Evolutionary conservation across 2,888 invertebrate genomes (phyloP).

Genomic region (Phasia obesa): DNA sequence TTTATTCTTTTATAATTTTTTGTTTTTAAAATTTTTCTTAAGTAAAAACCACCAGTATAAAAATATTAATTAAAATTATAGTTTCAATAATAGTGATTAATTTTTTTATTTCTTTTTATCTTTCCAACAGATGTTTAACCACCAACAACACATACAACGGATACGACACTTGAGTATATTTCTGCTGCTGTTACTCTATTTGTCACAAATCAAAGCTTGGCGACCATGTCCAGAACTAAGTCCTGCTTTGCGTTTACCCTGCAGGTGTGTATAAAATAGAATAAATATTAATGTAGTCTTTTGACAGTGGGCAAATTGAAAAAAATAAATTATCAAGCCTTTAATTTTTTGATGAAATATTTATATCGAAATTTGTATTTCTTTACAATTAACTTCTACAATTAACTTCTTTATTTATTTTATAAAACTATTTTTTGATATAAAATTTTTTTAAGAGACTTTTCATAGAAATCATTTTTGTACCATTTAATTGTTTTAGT

Average conservation of each 20-base stretch:
- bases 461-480: too few species aligned
- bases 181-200: conserved; percentile 77
- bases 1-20: too few species aligned
- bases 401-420: too few species aligned
- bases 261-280: conserved; percentile 82
- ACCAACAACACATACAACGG: conserved; percentile 71
- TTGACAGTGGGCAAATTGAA: conserved; percentile 6
- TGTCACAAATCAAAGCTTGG: conserved; percentile 83
- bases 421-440: too few species aligned
- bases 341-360: too few species aligned
- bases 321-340: neutral
- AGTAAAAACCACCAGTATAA: neutral
- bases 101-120: conserved; percentile 20
- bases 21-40: too few species aligned
- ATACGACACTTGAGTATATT: conserved; percentile 73
- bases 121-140: conserved; percentile 69
- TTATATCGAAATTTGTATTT: too few species aligned
- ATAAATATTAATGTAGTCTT: neutral
- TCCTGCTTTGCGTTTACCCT: conserved; percentile 89
- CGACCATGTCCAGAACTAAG: conserved; percentile 90
- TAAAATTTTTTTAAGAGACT: too few species aligned
- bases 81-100: conserved; percentile 20
- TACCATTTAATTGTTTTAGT: too few species aligned
- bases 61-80: conserved; percentile 34
- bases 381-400: too few species aligned